Percentiles rank a stretch among this genome's conserved stretches.
These are phyloP conservation scores for Leptinotarsa lineolata DNA, from an alignment of 1,140 invertebrate species.

Conservation along the genomic window DNA sequence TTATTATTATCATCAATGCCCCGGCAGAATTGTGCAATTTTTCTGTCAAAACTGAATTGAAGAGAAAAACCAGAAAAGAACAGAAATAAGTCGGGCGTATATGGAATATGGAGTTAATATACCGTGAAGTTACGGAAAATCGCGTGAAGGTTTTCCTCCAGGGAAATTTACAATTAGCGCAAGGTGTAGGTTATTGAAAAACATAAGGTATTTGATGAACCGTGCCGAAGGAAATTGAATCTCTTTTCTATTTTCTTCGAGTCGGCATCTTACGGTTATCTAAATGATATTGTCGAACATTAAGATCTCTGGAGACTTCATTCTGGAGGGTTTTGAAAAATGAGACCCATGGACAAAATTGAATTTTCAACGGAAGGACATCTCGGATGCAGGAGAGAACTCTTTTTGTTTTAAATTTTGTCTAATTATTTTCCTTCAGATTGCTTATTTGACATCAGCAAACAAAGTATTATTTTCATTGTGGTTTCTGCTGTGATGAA, in stretches of 20 bases:
- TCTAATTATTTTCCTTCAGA: no score
- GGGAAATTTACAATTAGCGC: conserved; percentile 27
- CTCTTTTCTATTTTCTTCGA: neutral
- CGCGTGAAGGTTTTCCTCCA: conserved; percentile 6
- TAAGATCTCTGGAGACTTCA: no score
- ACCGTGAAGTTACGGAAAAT: conserved; percentile 19
- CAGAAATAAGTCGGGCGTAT: conserved; percentile 17
- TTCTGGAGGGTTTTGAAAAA: no score
- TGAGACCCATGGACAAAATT: no score
- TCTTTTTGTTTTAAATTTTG: no score
- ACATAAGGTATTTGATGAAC: conserved; percentile 6
- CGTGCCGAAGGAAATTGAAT: neutral
- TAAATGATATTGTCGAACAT: neutral
- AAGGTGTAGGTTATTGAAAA: conserved; percentile 25
- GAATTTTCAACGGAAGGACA: no score
- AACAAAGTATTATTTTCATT: no score
- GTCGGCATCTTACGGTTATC: neutral
- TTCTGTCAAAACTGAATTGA: neutral
- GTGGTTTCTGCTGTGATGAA: no score
- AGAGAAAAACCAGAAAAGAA: conserved; percentile 10
- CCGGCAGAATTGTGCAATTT: no score
- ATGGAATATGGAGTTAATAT: conserved; percentile 23
- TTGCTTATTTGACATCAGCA: no score
- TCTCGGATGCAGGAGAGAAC: no score
- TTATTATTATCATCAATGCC: no score